Base-by-base conservation (phyloP, 2,888 invertebrate genomes). In the Acronicta aceris region DNA sequence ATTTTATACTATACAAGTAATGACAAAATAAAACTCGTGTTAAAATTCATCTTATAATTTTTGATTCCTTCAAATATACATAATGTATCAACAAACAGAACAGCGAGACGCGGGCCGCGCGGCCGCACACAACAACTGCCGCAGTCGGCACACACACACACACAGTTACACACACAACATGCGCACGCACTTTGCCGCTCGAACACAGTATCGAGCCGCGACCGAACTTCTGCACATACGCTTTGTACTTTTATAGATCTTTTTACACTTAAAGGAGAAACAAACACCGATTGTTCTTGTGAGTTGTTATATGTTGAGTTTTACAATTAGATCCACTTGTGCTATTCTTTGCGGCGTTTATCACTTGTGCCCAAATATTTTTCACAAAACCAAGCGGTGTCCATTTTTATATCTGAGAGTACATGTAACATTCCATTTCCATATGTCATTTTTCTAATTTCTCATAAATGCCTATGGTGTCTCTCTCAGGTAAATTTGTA, bases 61-160 rank as follows among this genome's bases (percentile, higher is more conserved):
- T 94, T 94, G 93, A 94, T 93, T 94, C 92, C 92, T 93, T 94
- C 93, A 93, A 93, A 92, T 94, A 93, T 94, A 94, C 93, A 93
- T 90, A 89, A 92, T 93, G 93, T 94, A 92, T 94, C 92, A 94
- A 94, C 94, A 94, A 94, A 94, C 92, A 87, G 88, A 88, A 89
- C 93, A 93, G 94, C 93, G 92, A 93, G 93, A 91, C 91, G 85
- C 89, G 84, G 85, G 84, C 85, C 85, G 82, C 86, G 81, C 82
- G 76, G 82, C 78, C 83, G 69, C 85, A 76, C 79, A 70, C 76
- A 64, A 64, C 66, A 65, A 63, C 69, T 75, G 78, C 71, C 81
- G 67, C 76, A 73, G 71, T 51, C 56, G 63, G 65, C 79, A 56
- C 74, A 70, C 33, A 57, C n/a, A 38, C 38, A 38, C 5, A 62